Evolutionary conservation across 2,888 invertebrate genomes (phyloP), one percentile per base, ranked within the genome.

Genomic region (Brachyptera risi): DNA sequence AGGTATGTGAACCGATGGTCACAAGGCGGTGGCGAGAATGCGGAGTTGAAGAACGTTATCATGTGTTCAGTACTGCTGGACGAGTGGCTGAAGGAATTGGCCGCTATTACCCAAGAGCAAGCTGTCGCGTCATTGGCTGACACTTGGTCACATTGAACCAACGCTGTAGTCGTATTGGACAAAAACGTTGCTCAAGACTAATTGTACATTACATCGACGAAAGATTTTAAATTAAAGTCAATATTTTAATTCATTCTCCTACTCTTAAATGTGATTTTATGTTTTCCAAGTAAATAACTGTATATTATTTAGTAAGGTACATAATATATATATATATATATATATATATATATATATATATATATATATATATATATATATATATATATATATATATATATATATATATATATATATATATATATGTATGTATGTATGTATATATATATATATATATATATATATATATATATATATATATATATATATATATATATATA

Each of bases 61-160:
- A 78, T 90, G 65, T 89, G 90, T 71, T 94, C 96, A 1, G 89
- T 98, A 4, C 78, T 98, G 49, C 78, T 97, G 63, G 94, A 96
- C 71, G 97, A 98, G 73, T 96, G 98, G 90, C 80, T 96, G 0
- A 95, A 96, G 74, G 96, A 97, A 77, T 78, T 98, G 63, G 92
- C 97, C 0, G 94, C 97, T 13, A 82, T 98, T 60, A 89, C 94
- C 65, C 92, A 96, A 74, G 97, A 98, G 75, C 97, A 98, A 74
- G 87, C 92, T 23, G 75, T 81, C 37, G 60, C 62, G 9, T 35
- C 54, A 17, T 37, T 54, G 19, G 19, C 31, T 21, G 54, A 54
- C 37, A 54, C 37, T 37, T 54, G 54, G 35, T 37, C 54, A 9
- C 19, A 35, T 23, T 54, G 50, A 51, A 13, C 31, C 13, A 3